phyloP scores from a whole-genome alignment of 2,888 invertebrate species.

The Augiades crinisus region DNA sequence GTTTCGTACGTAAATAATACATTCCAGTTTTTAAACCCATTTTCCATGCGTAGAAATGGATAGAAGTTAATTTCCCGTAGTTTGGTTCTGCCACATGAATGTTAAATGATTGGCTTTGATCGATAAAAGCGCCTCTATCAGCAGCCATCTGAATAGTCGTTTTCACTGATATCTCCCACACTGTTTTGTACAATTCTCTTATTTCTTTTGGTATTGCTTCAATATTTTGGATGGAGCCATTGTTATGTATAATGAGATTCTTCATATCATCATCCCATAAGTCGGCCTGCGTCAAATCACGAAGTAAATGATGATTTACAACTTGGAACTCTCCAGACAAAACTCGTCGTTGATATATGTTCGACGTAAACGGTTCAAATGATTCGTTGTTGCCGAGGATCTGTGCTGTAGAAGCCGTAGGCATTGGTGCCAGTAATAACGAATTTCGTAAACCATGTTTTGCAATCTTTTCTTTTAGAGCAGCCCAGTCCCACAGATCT shows the following conservation, averaged over 20 bases:
- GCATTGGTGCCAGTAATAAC: conserved; percentile 97
- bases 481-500: conserved; percentile 93
- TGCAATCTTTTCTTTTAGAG: conserved; percentile 91
- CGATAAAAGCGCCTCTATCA: conserved; percentile 98
- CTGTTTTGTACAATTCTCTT: conserved; percentile 95
- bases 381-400: conserved; percentile 99
- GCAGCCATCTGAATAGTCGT: conserved; percentile 97
- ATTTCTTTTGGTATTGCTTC: conserved; percentile 91
- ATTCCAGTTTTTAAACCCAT: conserved; percentile 98
- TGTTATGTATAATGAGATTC: conserved; percentile 93
- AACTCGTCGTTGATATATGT: conserved; percentile 96
- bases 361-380: conserved; percentile 98
- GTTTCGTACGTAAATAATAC: conserved; percentile 98
- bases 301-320: conserved; percentile 97
- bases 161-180: conserved; percentile 98
- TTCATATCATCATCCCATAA: conserved; percentile 98
- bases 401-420: conserved; percentile 99
- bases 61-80: conserved; percentile 96
- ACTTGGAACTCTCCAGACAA: conserved; percentile 97
- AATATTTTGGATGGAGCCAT: conserved; percentile 96
- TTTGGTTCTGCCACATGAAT: conserved; percentile 97
- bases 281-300: conserved; percentile 94
- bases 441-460: conserved; percentile 96
- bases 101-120: conserved; percentile 99
- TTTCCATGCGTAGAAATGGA: conserved; percentile 99